Evolutionary conservation across 2,113 vertebrate species (phyloP), one percentile per base, ranked within the genome.

Genomic region (Ancistrus triradiatus): DNA sequence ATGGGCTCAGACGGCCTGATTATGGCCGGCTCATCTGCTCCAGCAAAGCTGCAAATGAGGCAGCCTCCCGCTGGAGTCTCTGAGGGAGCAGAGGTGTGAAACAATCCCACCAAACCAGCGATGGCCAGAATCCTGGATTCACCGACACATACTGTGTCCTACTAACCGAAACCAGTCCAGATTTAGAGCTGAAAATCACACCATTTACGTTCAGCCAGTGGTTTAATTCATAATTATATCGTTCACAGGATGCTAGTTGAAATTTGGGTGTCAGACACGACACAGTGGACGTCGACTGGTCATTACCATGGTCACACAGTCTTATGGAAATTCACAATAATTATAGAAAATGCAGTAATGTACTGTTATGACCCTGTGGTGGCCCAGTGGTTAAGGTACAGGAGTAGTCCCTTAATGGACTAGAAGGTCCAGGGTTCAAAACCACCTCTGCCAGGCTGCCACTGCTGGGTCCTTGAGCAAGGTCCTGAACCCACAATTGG

Each of bases 41-140:
- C 70, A 70, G 61, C 35, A 37, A 78, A 80, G 77, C 85, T 86
- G 83, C 77, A 85, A 86, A 87, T 85, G 74, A 84, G 80, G 75
- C 66, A n/a, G 74, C 75, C 62, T 74, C 69, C 66, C 47, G 28
- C 46, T 7, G 19, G 40, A 48, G 73, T 57, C 59, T 76, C 59
- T 48, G 75, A 60, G 51, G 51, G 73, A 70, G 55, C 59, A 69
- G 61, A 72, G 72, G 81, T 80, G 79, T 80, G 72, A 87, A 86
- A 76, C 80, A 79, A 76, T 77, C 69, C 68, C 77, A 79, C 70
- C 51, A 40, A 37, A 59, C 46, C 11, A 28, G 38, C 21, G 44
- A 46, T 6, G 47, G 38, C 48, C 48, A 42, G 37, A 11, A 31
- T 25, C 43, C 48, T 63, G 33, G 55, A 53, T 60, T 21, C 24